Evolutionary conservation across 2,113 vertebrate species (phyloP).

Genomic region (Mystacornis crossleyi): DNA sequence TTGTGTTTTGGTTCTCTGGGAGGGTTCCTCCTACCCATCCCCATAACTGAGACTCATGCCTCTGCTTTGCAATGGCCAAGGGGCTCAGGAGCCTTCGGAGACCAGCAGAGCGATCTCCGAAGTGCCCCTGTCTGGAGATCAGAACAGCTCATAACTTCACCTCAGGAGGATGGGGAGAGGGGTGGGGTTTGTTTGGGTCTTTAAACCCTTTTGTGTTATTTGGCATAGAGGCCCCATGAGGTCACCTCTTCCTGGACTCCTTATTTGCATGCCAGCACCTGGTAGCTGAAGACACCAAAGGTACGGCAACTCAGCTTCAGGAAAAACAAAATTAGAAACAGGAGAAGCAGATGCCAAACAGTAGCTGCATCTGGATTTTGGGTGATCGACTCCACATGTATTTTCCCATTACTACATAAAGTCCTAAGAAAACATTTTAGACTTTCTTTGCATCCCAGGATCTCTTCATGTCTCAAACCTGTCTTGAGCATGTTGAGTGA

Average conservation of each 20-base stretch:
- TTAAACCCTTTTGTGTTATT: neutral
- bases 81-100: neutral
- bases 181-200: neutral
- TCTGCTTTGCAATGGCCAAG: neutral
- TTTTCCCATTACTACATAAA: neutral
- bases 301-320: neutral
- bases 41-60: neutral
- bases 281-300: neutral
- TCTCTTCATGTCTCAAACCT: neutral
- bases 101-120: neutral
- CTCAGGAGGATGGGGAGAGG: accelerated
- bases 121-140: neutral
- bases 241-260: neutral
- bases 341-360: constrained; percentile 56
- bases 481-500: neutral
- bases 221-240: neutral
- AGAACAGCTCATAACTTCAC: neutral
- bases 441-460: neutral
- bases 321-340: constrained; percentile 48
- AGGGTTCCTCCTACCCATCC: neutral
- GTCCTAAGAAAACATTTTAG: neutral
- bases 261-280: neutral
- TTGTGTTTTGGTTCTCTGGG: neutral
- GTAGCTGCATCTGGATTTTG: constrained; percentile 64
- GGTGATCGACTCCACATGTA: constrained; percentile 63